phyloP scores from a whole-genome alignment of 1,140 invertebrate genomes.

The Ruditapes philippinarum region DNA sequence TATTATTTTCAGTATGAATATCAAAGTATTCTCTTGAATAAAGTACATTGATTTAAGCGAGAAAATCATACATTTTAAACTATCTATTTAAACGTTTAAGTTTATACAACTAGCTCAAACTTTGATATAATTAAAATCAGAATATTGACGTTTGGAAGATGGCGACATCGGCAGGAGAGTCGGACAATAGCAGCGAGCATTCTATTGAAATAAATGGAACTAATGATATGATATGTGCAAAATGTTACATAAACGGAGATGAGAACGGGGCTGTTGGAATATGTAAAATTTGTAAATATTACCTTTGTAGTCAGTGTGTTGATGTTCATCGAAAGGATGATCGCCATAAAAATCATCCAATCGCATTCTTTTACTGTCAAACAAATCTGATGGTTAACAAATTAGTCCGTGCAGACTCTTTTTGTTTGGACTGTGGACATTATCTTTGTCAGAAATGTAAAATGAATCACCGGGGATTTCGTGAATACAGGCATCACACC shows the following conservation, averaged over 20 bases:
- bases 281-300: conserved; percentile 55
- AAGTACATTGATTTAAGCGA: too few relatives aligned
- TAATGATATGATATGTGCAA: conserved; percentile 57
- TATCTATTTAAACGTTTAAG: too few relatives aligned
- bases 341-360: not conserved
- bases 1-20: too few relatives aligned
- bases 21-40: too few relatives aligned
- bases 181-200: not conserved
- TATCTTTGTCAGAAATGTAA: conserved; percentile 59
- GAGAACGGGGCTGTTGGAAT: conserved; percentile 38
- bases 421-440: conserved; percentile 61
- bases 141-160: too few relatives aligned
- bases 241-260: conserved; percentile 14
- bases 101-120: too few relatives aligned
- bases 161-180: not conserved
- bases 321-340: not conserved
- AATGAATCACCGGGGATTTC: conserved; percentile 41
- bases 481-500: conserved; percentile 43
- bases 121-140: too few relatives aligned
- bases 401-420: conserved; percentile 50
- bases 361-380: conserved; percentile 55
- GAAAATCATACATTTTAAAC: too few relatives aligned
- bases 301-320: conserved; percentile 47
- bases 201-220: conserved; percentile 46
- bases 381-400: conserved; percentile 44